Base-by-base conservation (phyloP, 1,140 invertebrate genomes). In the Neocloeon triangulifer region DNA sequence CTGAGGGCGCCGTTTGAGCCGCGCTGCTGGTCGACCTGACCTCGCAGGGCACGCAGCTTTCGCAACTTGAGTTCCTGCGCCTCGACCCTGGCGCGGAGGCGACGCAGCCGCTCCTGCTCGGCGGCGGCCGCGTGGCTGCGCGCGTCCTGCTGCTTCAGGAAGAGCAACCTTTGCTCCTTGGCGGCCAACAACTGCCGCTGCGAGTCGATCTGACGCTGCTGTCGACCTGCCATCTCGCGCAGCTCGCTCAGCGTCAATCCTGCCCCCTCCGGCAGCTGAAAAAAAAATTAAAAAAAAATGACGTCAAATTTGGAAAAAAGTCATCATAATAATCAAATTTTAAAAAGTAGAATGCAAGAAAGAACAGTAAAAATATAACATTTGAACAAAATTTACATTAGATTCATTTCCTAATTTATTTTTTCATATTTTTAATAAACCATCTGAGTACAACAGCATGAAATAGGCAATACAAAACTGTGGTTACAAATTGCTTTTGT, bases 151-250 rank as follows among this genome's bases (percentile, higher is more conserved):
- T 86, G 79, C 56, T 91, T 86, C 43, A 94, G 69, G 62, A 85
- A 88, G 43, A 86, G 76, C 50, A 92, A 66, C 45, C 88, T 65
- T 60, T 94, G 86, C 55, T 88, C 82, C 51, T 81, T 81, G 47
- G 80, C 82, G 41, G 79, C 76, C 43, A 89, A 64, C 50, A 84
- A 62, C 60, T 85, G 78, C 49, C 85, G 76, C 60, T 86, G 82
- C 41, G 73, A 69, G 59, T 92, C 85, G 51, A 96, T 89, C 65
- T 94, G 84, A 54, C 85, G 80, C 60, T 91, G 85, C 62, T 95
- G 86, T 44, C 84, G 65, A 47, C 78, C 66, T 49, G 86, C 86
- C 81, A 94, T 91, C 52, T 84, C 84, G 65, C 84, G 81, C 59
- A 92, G 72, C 68, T 92, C 84, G 54, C 72, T 69, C 59, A 85